phyloP scores from a whole-genome alignment of 37 sponge, comb jelly and placozoan genomes.

The Aplysina aerophoba region DNA sequence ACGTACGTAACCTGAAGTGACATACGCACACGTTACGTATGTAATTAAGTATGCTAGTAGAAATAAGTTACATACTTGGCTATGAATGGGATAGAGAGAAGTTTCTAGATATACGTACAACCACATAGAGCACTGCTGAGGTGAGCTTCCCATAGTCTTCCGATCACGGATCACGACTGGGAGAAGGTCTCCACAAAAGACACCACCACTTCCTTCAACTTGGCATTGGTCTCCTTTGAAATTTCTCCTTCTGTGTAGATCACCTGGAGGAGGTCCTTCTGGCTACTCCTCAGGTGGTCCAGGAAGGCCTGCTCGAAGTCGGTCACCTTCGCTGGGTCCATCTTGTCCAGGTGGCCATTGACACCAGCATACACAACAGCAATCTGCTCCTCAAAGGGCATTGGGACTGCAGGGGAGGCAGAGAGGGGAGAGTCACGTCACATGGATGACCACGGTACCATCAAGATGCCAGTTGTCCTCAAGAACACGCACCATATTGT shows the following conservation, averaged over 20 bases:
- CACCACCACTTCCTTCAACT: slow-evolving; percentile 83
- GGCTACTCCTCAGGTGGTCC: slow-evolving; percentile 88
- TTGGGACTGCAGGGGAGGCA: slow-evolving; percentile 69
- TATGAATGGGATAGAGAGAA: too few species aligned
- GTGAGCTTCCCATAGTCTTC: too few species aligned
- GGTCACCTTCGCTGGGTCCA: slow-evolving; percentile 90
- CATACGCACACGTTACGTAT: too few species aligned
- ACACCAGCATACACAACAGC: slow-evolving; percentile 98
- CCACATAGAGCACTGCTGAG: too few species aligned
- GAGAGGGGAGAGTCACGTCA: too few species aligned
- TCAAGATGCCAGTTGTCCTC: not conserved
- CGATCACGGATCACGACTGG: slow-evolving; percentile 3
- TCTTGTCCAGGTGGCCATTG: slow-evolving; percentile 94
- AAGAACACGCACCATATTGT: slow-evolving; percentile 90
- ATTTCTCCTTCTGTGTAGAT: slow-evolving; percentile 90
- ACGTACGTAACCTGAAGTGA: too few species aligned
- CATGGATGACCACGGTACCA: not conserved
- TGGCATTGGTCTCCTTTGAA: slow-evolving; percentile 78
- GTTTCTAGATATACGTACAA: too few species aligned
- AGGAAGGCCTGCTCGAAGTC: slow-evolving; percentile 94
- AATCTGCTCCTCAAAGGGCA: slow-evolving; percentile 98
- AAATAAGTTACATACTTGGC: too few species aligned
- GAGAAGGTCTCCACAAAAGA: slow-evolving; percentile 85
- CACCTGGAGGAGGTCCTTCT: slow-evolving; percentile 85
- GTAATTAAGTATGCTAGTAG: too few species aligned